Conservation (phyloP, 2,797 vertebrate genomes). For the Acanthis flammea region DNA sequence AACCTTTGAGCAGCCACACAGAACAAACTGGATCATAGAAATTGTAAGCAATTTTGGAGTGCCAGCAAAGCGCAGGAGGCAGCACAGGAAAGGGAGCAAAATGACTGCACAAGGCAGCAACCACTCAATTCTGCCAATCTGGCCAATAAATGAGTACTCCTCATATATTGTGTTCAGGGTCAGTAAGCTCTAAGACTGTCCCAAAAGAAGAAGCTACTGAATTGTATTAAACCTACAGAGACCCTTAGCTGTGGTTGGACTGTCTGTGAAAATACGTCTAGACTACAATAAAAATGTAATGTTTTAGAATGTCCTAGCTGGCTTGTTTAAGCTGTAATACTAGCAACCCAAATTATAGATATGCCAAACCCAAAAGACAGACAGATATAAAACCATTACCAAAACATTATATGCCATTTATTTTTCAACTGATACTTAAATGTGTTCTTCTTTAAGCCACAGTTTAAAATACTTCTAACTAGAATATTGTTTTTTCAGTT, state of each 20-base stretch:
- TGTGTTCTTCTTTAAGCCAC: background rate
- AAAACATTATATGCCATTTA: background rate
- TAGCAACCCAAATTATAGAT: background rate
- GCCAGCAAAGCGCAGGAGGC: background rate
- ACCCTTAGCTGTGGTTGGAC: background rate
- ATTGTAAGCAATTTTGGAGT: background rate
- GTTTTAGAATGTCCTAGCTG: background rate
- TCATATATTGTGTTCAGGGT: background rate
- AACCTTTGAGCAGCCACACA: background rate
- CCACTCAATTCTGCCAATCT: background rate
- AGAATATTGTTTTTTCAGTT: background rate
- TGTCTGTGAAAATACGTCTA: background rate
- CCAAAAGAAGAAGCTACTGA: background rate
- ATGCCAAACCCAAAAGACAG: background rate
- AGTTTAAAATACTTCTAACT: background rate
- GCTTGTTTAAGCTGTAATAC: background rate
- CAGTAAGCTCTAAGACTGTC: background rate
- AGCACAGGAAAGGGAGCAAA: background rate
- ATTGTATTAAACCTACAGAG: background rate
- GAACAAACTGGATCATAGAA: background rate
- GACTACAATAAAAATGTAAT: background rate
- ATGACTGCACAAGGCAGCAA: background rate
- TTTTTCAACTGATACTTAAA: background rate
- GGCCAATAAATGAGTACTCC: background rate
- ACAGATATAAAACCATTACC: background rate